Evolutionary conservation across 2,797 vertebrate species (phyloP).

Genomic region (Phrynocephalus forsythii): DNA sequence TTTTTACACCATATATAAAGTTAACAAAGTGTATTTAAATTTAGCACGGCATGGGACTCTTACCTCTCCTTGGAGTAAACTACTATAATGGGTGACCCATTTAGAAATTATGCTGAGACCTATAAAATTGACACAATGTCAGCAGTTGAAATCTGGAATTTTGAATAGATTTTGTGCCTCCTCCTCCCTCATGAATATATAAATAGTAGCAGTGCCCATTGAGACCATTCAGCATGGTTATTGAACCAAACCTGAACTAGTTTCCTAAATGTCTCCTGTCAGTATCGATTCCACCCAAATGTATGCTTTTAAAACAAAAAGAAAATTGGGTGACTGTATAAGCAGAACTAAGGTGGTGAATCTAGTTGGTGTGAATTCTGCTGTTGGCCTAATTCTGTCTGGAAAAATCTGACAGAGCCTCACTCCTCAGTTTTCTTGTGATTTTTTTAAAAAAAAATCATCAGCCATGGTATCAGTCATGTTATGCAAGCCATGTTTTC

Average conservation of each 20-base stretch:
- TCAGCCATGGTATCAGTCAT: too few species aligned
- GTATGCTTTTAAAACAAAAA: background rate
- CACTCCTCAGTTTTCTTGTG: background rate
- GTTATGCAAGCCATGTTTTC: background rate
- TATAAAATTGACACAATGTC: background rate
- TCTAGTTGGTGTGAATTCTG: background rate
- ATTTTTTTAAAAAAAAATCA: background rate
- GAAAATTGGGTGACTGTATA: background rate
- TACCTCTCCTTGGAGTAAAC: slow-evolving; percentile 22
- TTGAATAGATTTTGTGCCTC: slow-evolving; percentile 19
- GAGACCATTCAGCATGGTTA: slow-evolving; percentile 16
- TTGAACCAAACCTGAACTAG: background rate
- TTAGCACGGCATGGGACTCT: slow-evolving; percentile 22
- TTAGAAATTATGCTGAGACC: slow-evolving; percentile 31
- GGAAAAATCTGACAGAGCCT: background rate
- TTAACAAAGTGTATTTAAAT: slow-evolving; percentile 43
- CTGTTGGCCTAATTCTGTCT: background rate
- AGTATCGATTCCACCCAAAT: slow-evolving; percentile 6
- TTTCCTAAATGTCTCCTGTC: slow-evolving; percentile 33
- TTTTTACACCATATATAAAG: background rate
- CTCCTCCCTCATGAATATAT: background rate
- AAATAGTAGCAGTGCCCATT: slow-evolving; percentile 26
- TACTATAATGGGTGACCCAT: slow-evolving; percentile 31
- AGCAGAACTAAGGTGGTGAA: background rate
- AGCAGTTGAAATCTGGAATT: slow-evolving; percentile 1